Base-by-base conservation (phyloP, 2,113 vertebrate species). In the Gallinago paraguaiae region DNA sequence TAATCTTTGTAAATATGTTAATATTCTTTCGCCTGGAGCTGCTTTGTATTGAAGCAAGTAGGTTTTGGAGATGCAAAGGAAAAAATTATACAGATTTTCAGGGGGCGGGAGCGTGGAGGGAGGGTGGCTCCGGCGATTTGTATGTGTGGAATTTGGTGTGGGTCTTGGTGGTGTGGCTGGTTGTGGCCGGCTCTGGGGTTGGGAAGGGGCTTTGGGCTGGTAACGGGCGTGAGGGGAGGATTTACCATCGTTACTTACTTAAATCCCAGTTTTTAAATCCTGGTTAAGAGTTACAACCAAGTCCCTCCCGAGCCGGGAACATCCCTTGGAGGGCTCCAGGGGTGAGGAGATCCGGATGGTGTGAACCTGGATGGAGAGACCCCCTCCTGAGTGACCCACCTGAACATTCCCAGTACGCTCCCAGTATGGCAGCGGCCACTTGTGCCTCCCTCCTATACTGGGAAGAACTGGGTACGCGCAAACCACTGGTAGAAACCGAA, bases 1-100 rank as follows among this genome's bases (percentile, higher is more conserved):
- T 89, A 72, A 93, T 95, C 93, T 94, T 93, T 2, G 93, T 86
- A 93, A 95, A 95, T 81, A 88, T 82, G 95, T 90, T 95, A 90
- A 95, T 90, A 82, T 92, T 69, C 83, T 74, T 90, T 89, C 15
- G 91, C 91, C 95, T 71, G 67, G 74, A 92, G 95, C 77, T 17
- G 86, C 81, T 93, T 87, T 59, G 77, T 54, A 27, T 69, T 43
- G 83, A 86, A 93, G 83, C 81, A 43, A 94, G 70, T 31, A 57
- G 81, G 56, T 75, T 87, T 81, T 53, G 92, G 83, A 88, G 92
- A 82, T 23, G 88, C 88, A 86, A 75, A 94, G 90, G 88, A 88
- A 71, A 71, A 86, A 86, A 53, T 74, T 67, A 90, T 75, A 86
- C 86, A 92, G 90, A 78, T 95, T 96, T 96, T 94, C 90, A 88